Evolutionary conservation across 2,888 invertebrate genomes (phyloP).

Genomic region (Laspeyria flexula): DNA sequence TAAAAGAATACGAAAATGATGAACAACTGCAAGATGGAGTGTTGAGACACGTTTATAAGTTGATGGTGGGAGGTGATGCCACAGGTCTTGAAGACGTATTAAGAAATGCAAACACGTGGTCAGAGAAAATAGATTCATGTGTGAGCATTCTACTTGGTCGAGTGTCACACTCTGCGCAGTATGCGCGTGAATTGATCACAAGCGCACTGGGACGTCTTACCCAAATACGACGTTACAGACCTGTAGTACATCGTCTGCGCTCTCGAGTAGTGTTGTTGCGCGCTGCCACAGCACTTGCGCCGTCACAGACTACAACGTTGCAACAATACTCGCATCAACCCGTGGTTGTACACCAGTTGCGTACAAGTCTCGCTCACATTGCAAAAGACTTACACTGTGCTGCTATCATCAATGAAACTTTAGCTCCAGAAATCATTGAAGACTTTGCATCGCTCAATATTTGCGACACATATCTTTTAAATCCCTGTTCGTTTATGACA

Average conservation of each 20-base stretch:
- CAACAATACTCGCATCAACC: slow-evolving; percentile 49
- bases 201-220: slow-evolving; percentile 48
- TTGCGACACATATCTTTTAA: slow-evolving; percentile 35
- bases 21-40: slow-evolving; percentile 15
- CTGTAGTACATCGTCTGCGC: slow-evolving; percentile 31
- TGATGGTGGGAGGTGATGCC: slow-evolving; percentile 5
- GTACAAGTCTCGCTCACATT: slow-evolving; percentile 38
- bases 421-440: slow-evolving; percentile 41
- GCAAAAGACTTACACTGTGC: slow-evolving; percentile 48
- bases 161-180: slow-evolving; percentile 55
- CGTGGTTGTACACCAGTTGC: slow-evolving; percentile 43
- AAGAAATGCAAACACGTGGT: slow-evolving; percentile 7
- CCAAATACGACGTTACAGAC: slow-evolving; percentile 22
- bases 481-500: slow-evolving; percentile 14
- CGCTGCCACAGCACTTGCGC: slow-evolving; percentile 7
- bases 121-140: slow-evolving; percentile 24
- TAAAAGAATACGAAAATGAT: slow-evolving; percentile 2
- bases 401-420: slow-evolving; percentile 51
- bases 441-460: slow-evolving; percentile 44
- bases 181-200: slow-evolving; percentile 50
- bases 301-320: slow-evolving; percentile 1
- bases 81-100: slow-evolving; percentile 4
- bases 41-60: slow-evolving; percentile 12
- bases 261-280: slow-evolving; percentile 54
- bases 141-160: slow-evolving; percentile 46